These are phyloP conservation scores for Candoia aspera DNA, from an alignment of 2,113 vertebrate genomes.

Conservation along the genomic window DNA sequence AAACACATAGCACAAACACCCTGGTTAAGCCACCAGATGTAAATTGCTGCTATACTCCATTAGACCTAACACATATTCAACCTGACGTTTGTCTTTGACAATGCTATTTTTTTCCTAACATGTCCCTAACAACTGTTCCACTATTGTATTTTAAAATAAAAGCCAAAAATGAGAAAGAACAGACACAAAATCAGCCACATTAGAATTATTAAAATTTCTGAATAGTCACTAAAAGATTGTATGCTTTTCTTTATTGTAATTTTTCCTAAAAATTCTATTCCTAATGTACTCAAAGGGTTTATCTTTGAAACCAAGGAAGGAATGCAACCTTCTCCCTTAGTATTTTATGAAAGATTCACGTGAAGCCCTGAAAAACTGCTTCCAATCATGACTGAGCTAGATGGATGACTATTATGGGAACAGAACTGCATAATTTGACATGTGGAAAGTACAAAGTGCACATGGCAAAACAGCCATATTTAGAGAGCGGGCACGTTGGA, in stretches of 20 bases:
- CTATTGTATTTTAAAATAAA: not conserved
- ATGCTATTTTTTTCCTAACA: not conserved
- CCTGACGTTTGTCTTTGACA: not conserved
- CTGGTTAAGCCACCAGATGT: not conserved
- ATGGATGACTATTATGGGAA: not conserved
- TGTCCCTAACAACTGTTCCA: not conserved
- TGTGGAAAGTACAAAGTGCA: not conserved
- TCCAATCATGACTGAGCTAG: not conserved
- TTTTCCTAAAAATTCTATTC: slow-evolving; percentile 1
- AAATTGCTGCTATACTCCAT: not conserved
- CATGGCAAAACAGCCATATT: not conserved
- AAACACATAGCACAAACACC: not conserved
- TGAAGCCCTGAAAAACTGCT: not conserved
- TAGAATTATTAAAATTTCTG: not conserved
- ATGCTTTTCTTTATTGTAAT: not conserved
- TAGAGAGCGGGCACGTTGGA: not conserved
- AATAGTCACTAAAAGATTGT: not conserved
- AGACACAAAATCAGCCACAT: not conserved
- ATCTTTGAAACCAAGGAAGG: not conserved
- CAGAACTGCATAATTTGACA: not conserved
- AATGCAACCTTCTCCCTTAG: not conserved
- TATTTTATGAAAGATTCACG: not conserved
- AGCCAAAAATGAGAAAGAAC: not conserved
- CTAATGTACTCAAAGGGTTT: not conserved
- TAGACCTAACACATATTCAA: not conserved